Percentiles rank a stretch among this genome's conserved stretches.
phyloP scores from a whole-genome alignment of 2,113 vertebrate species.

The Axis porcinus region DNA sequence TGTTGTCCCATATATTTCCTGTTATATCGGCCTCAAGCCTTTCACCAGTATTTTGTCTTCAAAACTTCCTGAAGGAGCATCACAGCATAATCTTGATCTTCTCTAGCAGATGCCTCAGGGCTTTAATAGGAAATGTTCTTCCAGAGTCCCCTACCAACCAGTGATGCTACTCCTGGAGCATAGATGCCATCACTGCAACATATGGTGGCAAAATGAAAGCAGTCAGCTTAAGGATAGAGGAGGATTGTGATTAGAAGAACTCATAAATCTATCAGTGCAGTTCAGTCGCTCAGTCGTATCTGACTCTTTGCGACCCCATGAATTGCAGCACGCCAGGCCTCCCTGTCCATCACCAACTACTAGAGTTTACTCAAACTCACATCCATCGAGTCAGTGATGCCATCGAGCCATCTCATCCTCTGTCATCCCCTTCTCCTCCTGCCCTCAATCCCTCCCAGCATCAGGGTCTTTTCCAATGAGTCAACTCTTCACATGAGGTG shows the following conservation, averaged over 20 bases:
- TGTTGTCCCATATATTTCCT: background rate
- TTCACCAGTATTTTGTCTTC: background rate
- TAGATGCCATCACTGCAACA: background rate
- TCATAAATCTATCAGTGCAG: background rate
- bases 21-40: background rate
- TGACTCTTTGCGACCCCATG: too few species aligned
- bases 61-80: background rate
- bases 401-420: too few species aligned
- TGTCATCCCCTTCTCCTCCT: too few species aligned
- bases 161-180: background rate
- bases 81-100: constrained; percentile 16
- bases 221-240: background rate
- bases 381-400: too few species aligned
- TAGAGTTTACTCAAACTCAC: too few species aligned
- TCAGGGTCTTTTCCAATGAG: too few species aligned
- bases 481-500: too few species aligned
- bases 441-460: too few species aligned
- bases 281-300: too few species aligned
- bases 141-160: background rate
- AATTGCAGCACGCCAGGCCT: too few species aligned
- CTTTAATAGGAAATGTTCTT: background rate
- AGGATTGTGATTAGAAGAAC: background rate
- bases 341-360: too few species aligned
- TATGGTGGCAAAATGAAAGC: background rate
- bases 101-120: background rate